A percentile compares a stretch with the other conserved stretches of the same genome.
phyloP scores from a whole-genome alignment of 2,888 invertebrate species.

The Rhagonycha fulva region DNA sequence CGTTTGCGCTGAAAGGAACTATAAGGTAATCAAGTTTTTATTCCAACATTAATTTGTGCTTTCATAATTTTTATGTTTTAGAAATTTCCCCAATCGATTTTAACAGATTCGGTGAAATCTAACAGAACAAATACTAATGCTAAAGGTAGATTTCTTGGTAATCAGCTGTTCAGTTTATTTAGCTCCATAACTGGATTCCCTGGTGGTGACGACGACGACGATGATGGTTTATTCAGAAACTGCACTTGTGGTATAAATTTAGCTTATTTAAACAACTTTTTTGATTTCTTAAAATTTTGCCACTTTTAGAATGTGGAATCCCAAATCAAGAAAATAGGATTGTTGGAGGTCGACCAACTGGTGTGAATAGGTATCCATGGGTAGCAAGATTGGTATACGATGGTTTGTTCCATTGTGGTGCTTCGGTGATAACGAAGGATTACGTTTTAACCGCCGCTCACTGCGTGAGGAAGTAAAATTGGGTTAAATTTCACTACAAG shows the following conservation, averaged over 20 bases:
- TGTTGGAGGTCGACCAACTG: slow-evolving; percentile 82
- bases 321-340: slow-evolving; percentile 86
- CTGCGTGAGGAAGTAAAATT: slow-evolving; percentile 74
- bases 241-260: slow-evolving; percentile 70
- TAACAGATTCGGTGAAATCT: neutral
- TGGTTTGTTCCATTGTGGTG: slow-evolving; percentile 88
- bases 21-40: neutral
- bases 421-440: slow-evolving; percentile 79
- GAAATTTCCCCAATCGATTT: slow-evolving; percentile 2
- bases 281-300: neutral
- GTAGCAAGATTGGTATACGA: slow-evolving; percentile 85
- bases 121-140: slow-evolving; percentile 53
- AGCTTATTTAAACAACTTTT: neutral
- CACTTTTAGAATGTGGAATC: slow-evolving; percentile 74
- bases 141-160: slow-evolving; percentile 71
- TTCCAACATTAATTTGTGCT: neutral
- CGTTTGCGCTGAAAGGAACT: neutral
- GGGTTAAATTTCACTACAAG: neutral
- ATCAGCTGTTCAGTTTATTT: slow-evolving; percentile 72
- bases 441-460: slow-evolving; percentile 88
- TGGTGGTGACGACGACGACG: slow-evolving; percentile 64
- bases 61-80: neutral
- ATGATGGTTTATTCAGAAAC: slow-evolving; percentile 61
- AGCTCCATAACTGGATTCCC: slow-evolving; percentile 58
- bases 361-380: slow-evolving; percentile 86